Conservation (phyloP, 2,888 invertebrate species). For the Ectobius pallidus region DNA sequence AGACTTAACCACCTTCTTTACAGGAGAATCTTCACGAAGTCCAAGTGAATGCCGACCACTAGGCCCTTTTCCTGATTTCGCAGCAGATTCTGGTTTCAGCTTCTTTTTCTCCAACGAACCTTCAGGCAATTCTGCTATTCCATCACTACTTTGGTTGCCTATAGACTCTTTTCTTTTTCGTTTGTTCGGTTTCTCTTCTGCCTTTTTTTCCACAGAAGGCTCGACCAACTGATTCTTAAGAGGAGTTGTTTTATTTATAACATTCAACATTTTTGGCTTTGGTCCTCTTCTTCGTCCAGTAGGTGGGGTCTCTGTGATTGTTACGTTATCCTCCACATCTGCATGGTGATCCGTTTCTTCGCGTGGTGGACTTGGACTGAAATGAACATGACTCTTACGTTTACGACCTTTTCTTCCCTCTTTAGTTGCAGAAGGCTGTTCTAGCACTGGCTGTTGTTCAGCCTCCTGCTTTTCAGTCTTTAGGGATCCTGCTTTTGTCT, state of each 20-base stretch:
- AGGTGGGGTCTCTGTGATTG: slow-evolving; percentile 38
- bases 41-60: not conserved
- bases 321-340: slow-evolving; percentile 42
- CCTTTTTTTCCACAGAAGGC: not conserved
- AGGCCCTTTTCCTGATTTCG: not conserved
- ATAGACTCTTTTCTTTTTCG: slow-evolving; percentile 26
- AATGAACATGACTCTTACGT: slow-evolving; percentile 35
- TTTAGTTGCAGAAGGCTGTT: not conserved
- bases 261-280: slow-evolving; percentile 17
- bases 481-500: not conserved
- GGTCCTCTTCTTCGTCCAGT: slow-evolving; percentile 31
- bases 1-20: slow-evolving; percentile 3
- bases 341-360: slow-evolving; percentile 42
- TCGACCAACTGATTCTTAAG: not conserved
- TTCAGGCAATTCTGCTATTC: not conserved
- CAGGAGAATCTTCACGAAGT: not conserved
- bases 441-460: not conserved
- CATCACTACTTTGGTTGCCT: slow-evolving; percentile 11
- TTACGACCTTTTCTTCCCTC: slow-evolving; percentile 28
- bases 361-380: slow-evolving; percentile 35
- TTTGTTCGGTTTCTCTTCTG: slow-evolving; percentile 10
- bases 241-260: not conserved
- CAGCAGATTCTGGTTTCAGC: slow-evolving; percentile 1
- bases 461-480: not conserved
- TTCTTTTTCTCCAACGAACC: slow-evolving; percentile 30